Percentiles rank a stretch among this genome's conserved stretches.
These are phyloP conservation scores for Montipora capricornis DNA, from an alignment of 64 coral and sea anemone species.

Conservation along the genomic window DNA sequence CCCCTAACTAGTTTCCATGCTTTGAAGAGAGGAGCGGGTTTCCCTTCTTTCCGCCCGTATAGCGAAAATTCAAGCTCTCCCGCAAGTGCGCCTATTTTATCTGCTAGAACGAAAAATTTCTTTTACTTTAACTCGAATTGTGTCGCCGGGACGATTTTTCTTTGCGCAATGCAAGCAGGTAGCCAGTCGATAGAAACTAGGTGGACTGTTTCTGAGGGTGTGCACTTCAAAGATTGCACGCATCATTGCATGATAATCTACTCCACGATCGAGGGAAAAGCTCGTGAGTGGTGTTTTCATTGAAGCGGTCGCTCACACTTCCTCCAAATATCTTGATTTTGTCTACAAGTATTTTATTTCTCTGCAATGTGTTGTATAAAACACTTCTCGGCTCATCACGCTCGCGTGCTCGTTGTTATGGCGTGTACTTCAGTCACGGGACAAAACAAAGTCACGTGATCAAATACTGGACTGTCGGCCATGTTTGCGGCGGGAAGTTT, in stretches of 20 bases:
- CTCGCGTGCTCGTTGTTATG: too few relatives aligned
- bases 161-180: conserved; percentile 26
- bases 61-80: too few relatives aligned
- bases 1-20: too few relatives aligned
- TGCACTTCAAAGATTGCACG: conserved; percentile 32
- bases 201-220: conserved; percentile 9
- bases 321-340: not conserved
- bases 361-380: not conserved
- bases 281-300: conserved; percentile 8
- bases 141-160: conserved; percentile 14
- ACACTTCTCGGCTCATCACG: too few relatives aligned
- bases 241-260: conserved; percentile 15
- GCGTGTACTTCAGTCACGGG: not conserved
- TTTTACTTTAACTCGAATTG: conserved; percentile 14
- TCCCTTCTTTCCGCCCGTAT: too few relatives aligned
- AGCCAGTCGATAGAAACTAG: conserved; percentile 39
- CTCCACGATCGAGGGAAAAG: conserved; percentile 24
- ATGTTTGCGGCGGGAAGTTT: conserved; percentile 29
- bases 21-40: too few relatives aligned
- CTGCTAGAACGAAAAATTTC: not conserved
- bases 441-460: conserved; percentile 31
- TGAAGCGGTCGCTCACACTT: too few relatives aligned
- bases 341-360: too few relatives aligned
- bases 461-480: conserved; percentile 1
- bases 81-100: too few relatives aligned